Conservation (phyloP, 1,140 invertebrate genomes). For the Lasioglossum albipes region DNA sequence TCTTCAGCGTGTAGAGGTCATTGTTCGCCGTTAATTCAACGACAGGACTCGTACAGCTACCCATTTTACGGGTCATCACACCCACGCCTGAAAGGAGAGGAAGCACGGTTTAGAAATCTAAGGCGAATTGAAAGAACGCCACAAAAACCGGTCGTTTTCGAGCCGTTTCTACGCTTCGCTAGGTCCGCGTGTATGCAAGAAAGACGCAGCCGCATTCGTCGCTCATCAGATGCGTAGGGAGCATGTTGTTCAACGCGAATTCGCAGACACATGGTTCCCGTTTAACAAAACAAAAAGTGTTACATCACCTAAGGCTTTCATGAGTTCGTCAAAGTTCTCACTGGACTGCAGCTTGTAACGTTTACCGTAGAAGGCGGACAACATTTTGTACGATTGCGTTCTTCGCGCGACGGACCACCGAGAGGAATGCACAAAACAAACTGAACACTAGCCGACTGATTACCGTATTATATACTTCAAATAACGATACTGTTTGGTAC, state of each 20-base stretch:
- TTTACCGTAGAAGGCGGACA: conserved; percentile 81
- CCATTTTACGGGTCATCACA: conserved; percentile 87
- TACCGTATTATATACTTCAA: conserved; percentile 18
- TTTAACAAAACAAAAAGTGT: background rate
- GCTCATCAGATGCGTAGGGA: too few relatives aligned
- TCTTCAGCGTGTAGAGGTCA: conserved; percentile 86
- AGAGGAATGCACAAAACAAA: conserved; percentile 20
- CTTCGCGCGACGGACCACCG: conserved; percentile 1
- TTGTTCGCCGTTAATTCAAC: conserved; percentile 87
- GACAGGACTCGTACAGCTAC: conserved; percentile 86
- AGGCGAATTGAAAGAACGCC: background rate
- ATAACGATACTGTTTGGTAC: background rate
- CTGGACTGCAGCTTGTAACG: conserved; percentile 88
- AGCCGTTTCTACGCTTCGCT: background rate
- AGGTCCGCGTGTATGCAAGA: too few relatives aligned
- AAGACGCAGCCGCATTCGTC: too few relatives aligned
- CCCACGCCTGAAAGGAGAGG: conserved; percentile 85
- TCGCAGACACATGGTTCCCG: too few relatives aligned
- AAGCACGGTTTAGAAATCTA: background rate
- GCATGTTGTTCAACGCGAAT: too few relatives aligned
- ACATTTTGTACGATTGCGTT: conserved; percentile 37
- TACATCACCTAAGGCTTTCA: conserved; percentile 90
- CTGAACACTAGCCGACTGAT: conserved; percentile 37
- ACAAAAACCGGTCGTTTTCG: background rate
- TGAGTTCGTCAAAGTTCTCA: conserved; percentile 93